These are phyloP conservation scores for Fabriciana adippe DNA, from an alignment of 2,888 invertebrate genomes.

Conservation along the genomic window DNA sequence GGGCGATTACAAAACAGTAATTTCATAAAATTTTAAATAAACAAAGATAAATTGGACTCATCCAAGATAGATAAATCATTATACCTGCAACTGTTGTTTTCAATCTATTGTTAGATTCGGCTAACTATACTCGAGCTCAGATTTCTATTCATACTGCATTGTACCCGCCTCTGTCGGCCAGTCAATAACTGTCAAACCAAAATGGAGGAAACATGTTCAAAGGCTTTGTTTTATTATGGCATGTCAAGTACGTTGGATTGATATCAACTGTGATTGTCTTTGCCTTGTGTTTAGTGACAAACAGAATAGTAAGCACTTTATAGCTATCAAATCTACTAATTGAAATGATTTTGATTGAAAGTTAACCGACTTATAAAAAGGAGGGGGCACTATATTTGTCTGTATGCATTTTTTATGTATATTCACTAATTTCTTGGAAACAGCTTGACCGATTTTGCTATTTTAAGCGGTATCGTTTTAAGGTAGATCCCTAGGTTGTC, in stretches of 20 bases:
- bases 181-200: constrained; percentile 56
- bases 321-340: no score
- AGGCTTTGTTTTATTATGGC: constrained; percentile 22
- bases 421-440: no score
- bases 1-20: no score
- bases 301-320: background rate
- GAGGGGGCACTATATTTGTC: no score
- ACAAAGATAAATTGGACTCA: background rate
- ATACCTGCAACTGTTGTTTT: constrained; percentile 4
- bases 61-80: background rate
- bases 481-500: no score
- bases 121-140: constrained; percentile 26
- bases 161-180: constrained; percentile 40
- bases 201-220: constrained; percentile 58
- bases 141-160: constrained; percentile 42
- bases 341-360: no score
- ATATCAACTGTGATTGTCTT: constrained; percentile 1
- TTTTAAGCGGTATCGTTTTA: no score
- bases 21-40: background rate
- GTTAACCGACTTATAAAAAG: no score
- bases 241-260: background rate
- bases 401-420: no score
- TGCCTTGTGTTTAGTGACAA: background rate
- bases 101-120: constrained; percentile 27
- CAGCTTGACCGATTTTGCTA: no score